Percentiles rank a stretch among this genome's conserved stretches.
These are phyloP conservation scores for Dendrolimus houi DNA, from an alignment of 2,888 invertebrate genomes.

Conservation along the genomic window DNA sequence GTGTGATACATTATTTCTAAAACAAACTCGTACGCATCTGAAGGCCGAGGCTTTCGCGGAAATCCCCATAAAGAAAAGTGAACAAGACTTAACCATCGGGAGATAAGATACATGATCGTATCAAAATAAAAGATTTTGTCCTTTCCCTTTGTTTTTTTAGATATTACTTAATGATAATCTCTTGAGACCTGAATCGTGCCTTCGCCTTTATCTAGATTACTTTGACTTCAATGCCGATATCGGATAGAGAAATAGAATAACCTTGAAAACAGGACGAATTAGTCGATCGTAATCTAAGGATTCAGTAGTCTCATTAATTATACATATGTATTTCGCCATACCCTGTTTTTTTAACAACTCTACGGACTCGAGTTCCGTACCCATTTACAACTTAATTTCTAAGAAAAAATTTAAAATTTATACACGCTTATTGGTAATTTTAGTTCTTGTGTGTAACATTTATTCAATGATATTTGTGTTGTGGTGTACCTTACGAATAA, in stretches of 20 bases:
- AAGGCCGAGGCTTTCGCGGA: constrained; percentile 24
- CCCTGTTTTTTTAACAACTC: no score
- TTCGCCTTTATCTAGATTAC: neutral
- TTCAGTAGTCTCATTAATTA: no score
- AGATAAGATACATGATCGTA: constrained; percentile 10
- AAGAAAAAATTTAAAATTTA: no score
- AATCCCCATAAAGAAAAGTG: constrained; percentile 37
- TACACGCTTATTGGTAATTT: no score
- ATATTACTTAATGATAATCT: neutral
- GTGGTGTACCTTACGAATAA: no score
- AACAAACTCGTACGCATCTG: constrained; percentile 44
- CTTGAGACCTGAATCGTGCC: neutral
- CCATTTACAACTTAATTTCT: no score
- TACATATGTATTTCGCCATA: no score
- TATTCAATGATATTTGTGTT: no score
- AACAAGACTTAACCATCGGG: constrained; percentile 35
- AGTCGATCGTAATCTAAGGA: no score
- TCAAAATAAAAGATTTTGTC: neutral
- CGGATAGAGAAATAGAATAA: neutral
- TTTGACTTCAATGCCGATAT: neutral
- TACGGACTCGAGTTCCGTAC: no score
- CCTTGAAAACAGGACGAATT: no score
- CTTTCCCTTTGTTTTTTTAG: neutral
- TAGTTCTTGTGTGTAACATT: no score
- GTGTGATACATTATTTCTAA: constrained; percentile 59